Evolutionary conservation across 2,113 vertebrate genomes (phyloP).

Genomic region (Odocoileus virginianus): DNA sequence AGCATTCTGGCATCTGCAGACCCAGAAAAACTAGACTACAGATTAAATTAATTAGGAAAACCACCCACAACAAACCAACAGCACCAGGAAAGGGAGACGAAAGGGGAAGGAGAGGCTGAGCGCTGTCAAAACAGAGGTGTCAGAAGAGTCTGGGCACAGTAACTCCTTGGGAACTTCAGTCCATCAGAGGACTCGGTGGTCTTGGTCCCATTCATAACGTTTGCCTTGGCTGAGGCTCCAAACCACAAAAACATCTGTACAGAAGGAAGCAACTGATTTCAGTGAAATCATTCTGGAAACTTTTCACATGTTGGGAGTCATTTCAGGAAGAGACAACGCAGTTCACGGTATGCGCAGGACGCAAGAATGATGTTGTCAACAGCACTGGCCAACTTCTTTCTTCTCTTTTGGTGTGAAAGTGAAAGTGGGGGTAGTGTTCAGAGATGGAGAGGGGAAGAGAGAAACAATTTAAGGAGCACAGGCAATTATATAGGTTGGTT

Average conservation of each 20-base stretch:
- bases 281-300: conserved; percentile 64
- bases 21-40: neutral
- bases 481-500: conserved; percentile 66
- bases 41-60: conserved; percentile 22
- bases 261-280: conserved; percentile 63
- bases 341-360: conserved; percentile 8
- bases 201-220: conserved; percentile 35
- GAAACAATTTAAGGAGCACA: conserved; percentile 47
- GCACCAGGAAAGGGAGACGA: neutral
- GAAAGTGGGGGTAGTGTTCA: neutral
- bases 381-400: neutral
- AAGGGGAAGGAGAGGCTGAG: neutral
- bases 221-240: conserved; percentile 64
- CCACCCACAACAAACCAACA: neutral
- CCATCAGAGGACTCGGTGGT: neutral
- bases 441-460: neutral
- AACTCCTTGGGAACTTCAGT: neutral
- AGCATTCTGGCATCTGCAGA: neutral
- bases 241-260: conserved; percentile 67
- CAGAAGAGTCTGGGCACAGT: fast-evolving
- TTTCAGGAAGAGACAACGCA: neutral
- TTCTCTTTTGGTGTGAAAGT: neutral
- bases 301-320: conserved; percentile 39
- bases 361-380: neutral
- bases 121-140: neutral